Evolutionary conservation across 2,888 invertebrate species (phyloP).

Genomic region (Andrena chrysosceles): DNA sequence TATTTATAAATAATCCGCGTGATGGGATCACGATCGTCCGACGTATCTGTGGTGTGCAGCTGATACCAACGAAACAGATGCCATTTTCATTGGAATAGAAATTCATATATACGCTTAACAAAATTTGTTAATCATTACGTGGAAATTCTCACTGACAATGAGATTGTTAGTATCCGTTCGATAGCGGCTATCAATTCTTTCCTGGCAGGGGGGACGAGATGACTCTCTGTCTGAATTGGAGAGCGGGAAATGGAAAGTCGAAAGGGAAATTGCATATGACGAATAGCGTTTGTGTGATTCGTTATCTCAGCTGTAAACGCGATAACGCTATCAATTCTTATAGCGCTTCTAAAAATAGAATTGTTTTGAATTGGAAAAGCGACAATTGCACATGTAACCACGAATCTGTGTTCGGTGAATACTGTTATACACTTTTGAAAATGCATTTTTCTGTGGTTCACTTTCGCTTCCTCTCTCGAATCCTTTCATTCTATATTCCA

Average conservation of each 20-base stretch:
- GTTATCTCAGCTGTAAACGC: background rate
- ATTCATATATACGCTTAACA: no score
- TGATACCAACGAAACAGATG: background rate
- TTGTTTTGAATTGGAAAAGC: background rate
- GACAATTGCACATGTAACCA: background rate
- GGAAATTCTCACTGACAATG: background rate
- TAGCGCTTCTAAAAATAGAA: conserved; percentile 28
- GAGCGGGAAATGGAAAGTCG: background rate
- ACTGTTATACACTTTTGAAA: background rate
- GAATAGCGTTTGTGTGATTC: conserved; percentile 11
- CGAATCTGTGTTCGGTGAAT: background rate
- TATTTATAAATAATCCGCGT: conserved; percentile 30
- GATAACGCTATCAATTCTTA: conserved; percentile 39
- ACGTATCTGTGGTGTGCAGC: background rate
- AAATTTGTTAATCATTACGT: background rate
- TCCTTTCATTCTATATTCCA: no score
- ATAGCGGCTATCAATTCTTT: background rate
- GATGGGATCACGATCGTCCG: background rate
- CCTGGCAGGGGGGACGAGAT: background rate
- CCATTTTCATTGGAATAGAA: no score
- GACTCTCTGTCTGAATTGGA: background rate
- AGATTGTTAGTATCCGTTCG: background rate
- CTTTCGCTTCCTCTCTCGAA: no score
- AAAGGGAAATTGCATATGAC: background rate
- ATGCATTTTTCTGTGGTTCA: no score